Evolutionary conservation across 2,888 invertebrate genomes (phyloP), one percentile per base, ranked within the genome.

Genomic region (Agonopterix subpropinquella): DNA sequence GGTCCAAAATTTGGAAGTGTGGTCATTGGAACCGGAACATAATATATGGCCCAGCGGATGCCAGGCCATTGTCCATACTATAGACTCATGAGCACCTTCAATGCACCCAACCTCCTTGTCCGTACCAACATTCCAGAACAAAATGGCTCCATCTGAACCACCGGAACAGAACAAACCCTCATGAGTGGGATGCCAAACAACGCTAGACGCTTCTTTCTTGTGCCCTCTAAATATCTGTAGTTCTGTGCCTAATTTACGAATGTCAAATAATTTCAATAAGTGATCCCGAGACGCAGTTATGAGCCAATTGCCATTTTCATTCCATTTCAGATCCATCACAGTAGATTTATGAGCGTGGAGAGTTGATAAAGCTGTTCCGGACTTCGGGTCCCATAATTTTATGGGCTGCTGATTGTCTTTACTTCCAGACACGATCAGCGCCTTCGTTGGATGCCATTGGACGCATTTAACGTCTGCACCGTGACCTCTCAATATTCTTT

Each of bases 381-480:
- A 94, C 78, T 98, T 98, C 2, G 99, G 98, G 90, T 99, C 99
- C 99, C 99, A 99, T 46, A 99, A 87, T 82, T 99, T 99, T 41
- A 99, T 96, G 2, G 99, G 99, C 75, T 99, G 99, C 74, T 99
- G 99, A 77, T 98, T 98, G 80, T 99, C 99, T 89, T 99, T 98
- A 77, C 98, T 99, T 11, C 99, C 99, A 2, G 99, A 99, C 41
- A 98, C 97, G 63, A 99, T 94, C 45, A 99, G 91, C 52, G 96
- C 95, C 85, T 99, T 99, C 67, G 96, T 96, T 1, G 99, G 99
- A 90, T 99, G 99, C 99, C 99, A 99, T 79, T 99, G 98, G 5
- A 99, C 98, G 87, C 99, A 98, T 86, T 98, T 98, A 0, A 99
- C 99, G 89, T 99, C 99, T 28, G 98, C 97, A 64, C 99, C 99